Percentiles rank a stretch among this genome's conserved stretches.
phyloP scores from a whole-genome alignment of 2,797 vertebrate genomes.

The Psittacula echo region DNA sequence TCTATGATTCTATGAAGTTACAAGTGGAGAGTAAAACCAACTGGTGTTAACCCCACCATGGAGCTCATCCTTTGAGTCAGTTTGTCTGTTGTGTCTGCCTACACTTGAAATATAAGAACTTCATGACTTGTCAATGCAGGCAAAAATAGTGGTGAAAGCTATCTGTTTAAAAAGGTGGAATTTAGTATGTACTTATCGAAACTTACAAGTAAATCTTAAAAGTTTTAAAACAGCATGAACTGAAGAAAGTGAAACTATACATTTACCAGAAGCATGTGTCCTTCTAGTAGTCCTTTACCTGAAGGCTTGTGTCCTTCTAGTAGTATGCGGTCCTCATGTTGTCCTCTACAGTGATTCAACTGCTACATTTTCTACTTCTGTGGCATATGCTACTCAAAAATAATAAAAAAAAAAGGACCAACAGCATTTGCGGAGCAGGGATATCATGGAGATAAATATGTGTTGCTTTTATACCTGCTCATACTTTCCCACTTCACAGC shows the following conservation, averaged over 20 bases:
- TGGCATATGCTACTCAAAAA: neutral
- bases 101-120: neutral
- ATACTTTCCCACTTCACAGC: neutral
- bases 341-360: neutral
- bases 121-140: neutral
- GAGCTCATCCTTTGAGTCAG: neutral
- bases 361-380: neutral
- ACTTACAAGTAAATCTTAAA: neutral
- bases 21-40: neutral
- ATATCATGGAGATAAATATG: neutral
- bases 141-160: neutral
- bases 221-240: neutral
- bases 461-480: neutral
- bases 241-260: neutral
- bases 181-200: neutral
- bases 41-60: rapidly evolving
- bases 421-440: neutral
- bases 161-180: neutral
- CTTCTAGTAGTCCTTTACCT: neutral
- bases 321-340: neutral
- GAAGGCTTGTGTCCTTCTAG: neutral
- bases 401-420: neutral
- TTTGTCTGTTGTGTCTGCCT: rapidly evolving
- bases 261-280: neutral
- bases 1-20: neutral